A percentile compares a stretch with the other conserved stretches of the same genome.
phyloP scores from a whole-genome alignment of 2,888 invertebrate genomes.

The Apamea sordens region DNA sequence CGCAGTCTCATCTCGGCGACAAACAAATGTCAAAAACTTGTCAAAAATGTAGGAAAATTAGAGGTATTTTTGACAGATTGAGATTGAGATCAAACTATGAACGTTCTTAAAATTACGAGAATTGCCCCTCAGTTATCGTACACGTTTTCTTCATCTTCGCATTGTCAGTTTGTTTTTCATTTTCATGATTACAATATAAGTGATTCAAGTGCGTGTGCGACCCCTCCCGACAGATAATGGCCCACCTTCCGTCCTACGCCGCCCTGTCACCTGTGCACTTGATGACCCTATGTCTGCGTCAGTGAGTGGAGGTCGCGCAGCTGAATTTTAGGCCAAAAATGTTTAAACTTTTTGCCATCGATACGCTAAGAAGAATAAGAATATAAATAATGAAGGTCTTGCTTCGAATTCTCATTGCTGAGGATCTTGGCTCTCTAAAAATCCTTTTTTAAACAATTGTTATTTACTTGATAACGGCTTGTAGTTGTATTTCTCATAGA shows the following conservation, averaged over 20 bases:
- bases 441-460: neutral
- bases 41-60: too few relatives aligned
- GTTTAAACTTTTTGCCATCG: too few relatives aligned
- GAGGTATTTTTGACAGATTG: too few relatives aligned
- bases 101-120: too few relatives aligned
- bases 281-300: neutral
- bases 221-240: neutral
- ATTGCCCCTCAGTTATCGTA: neutral
- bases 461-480: neutral
- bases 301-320: neutral
- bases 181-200: neutral
- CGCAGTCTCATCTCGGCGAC: too few relatives aligned
- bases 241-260: neutral
- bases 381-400: neutral
- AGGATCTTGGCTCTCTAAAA: neutral
- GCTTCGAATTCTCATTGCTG: neutral
- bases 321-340: neutral
- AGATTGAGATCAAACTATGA: too few relatives aligned
- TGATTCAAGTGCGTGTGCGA: neutral
- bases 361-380: too few relatives aligned
- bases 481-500: neutral
- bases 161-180: neutral
- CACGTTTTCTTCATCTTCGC: neutral
- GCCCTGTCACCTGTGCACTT: neutral
- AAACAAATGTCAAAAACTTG: too few relatives aligned